Conservation (phyloP, 1,140 invertebrate genomes). For the Elymnias hypermnestra region DNA sequence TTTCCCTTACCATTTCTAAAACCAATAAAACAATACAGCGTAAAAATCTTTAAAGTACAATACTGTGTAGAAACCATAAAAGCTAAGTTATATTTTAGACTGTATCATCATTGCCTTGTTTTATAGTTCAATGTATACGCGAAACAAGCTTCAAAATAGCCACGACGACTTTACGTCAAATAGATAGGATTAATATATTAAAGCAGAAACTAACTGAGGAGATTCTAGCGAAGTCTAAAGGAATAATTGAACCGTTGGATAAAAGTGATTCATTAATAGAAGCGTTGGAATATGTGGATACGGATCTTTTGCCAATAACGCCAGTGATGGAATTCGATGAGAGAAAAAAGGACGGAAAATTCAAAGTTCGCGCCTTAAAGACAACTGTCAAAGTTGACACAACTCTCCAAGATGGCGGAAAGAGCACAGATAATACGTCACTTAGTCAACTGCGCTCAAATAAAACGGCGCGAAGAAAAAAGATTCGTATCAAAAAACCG, state of each 20-base stretch:
- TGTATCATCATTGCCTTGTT: no score
- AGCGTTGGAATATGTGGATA: constrained; percentile 13
- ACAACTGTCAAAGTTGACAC: constrained; percentile 11
- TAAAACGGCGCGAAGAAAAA: constrained; percentile 6
- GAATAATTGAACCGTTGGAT: background rate
- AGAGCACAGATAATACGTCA: background rate
- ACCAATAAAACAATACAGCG: no score
- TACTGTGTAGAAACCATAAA: no score
- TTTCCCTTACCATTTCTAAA: no score
- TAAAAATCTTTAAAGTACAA: no score
- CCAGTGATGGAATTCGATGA: constrained; percentile 19
- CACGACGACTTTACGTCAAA: constrained; percentile 11
- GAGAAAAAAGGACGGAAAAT: constrained; percentile 12
- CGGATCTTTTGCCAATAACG: constrained; percentile 20
- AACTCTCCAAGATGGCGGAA: background rate
- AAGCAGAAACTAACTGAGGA: constrained; percentile 18
- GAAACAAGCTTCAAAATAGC: constrained; percentile 8
- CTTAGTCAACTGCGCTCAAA: constrained; percentile 5
- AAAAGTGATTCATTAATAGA: background rate
- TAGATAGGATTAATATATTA: constrained; percentile 19
- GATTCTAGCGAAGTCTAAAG: constrained; percentile 9
- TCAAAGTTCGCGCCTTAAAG: background rate
- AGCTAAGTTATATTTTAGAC: no score
- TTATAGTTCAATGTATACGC: background rate
- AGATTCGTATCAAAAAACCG: constrained; percentile 16